These are phyloP conservation scores for Dicranocentrus wangi DNA, from an alignment of 2,888 invertebrate species.

Conservation along the genomic window DNA sequence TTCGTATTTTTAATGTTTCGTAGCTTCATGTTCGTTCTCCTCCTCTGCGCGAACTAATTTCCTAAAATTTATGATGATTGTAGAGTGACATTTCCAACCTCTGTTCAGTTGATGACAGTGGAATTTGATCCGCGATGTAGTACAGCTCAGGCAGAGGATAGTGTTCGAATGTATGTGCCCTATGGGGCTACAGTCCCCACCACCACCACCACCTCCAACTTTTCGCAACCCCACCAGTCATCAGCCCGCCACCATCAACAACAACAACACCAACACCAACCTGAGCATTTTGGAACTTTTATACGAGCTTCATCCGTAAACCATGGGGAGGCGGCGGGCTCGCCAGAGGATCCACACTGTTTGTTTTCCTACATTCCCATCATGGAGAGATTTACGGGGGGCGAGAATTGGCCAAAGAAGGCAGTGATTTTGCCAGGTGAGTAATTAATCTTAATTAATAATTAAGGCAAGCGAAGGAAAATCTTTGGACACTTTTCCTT, in stretches of 20 bases:
- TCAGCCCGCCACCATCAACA: background rate
- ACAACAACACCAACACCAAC: background rate
- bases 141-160: slow-evolving; percentile 94
- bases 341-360: slow-evolving; percentile 60
- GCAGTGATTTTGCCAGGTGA: slow-evolving; percentile 86
- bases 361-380: slow-evolving; percentile 79
- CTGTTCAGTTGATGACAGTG: slow-evolving; percentile 92
- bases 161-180: slow-evolving; percentile 78
- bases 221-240: background rate
- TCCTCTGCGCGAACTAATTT: too few relatives aligned
- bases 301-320: slow-evolving; percentile 5
- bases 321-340: slow-evolving; percentile 20
- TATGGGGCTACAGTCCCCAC: slow-evolving; percentile 59
- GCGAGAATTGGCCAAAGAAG: slow-evolving; percentile 89
- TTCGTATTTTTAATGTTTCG: too few relatives aligned
- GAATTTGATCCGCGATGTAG: slow-evolving; percentile 95
- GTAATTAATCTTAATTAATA: too few relatives aligned
- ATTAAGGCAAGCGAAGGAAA: too few relatives aligned
- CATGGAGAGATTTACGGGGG: slow-evolving; percentile 81
- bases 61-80: background rate
- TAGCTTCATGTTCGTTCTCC: too few relatives aligned
- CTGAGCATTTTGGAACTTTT: slow-evolving; percentile 10
- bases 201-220: background rate
- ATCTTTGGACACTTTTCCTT: too few relatives aligned
- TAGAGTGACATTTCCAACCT: slow-evolving; percentile 89